Conservation (phyloP, 2,113 vertebrate species). For the Pseudolaguvia tuberculata region DNA sequence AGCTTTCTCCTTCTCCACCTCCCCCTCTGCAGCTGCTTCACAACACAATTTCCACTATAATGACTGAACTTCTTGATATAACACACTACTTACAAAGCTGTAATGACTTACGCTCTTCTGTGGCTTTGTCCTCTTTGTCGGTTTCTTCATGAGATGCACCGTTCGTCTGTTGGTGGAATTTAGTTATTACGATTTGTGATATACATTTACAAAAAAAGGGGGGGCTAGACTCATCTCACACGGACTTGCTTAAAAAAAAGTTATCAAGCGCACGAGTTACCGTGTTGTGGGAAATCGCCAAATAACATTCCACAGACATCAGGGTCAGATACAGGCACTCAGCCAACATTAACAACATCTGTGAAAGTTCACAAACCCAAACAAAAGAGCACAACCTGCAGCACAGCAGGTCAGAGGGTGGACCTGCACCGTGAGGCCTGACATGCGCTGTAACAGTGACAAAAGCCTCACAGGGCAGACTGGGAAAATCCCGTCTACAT, state of each 20-base stretch:
- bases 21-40: slow-evolving; percentile 35
- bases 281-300: slow-evolving; percentile 8
- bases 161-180: slow-evolving; percentile 20
- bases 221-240: not conserved
- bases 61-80: not conserved
- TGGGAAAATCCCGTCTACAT: slow-evolving; percentile 55
- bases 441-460: slow-evolving; percentile 48
- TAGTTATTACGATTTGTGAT: not conserved
- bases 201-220: not conserved
- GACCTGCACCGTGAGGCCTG: slow-evolving; percentile 64
- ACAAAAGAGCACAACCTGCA: slow-evolving; percentile 58
- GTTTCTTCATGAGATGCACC: slow-evolving; percentile 50
- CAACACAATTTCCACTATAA: slow-evolving; percentile 1
- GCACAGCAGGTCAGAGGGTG: slow-evolving; percentile 51
- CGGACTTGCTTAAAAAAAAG: not conserved
- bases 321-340: not conserved
- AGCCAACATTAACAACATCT: slow-evolving; percentile 56
- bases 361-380: slow-evolving; percentile 66
- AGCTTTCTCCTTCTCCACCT: slow-evolving; percentile 32
- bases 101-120: slow-evolving; percentile 59
- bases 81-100: not conserved
- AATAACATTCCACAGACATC: slow-evolving; percentile 10
- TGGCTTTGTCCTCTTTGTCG: slow-evolving; percentile 49
- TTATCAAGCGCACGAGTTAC: slow-evolving; percentile 15
- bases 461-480: slow-evolving; percentile 63